phyloP scores from a whole-genome alignment of 2,888 invertebrate species.

The Stenodema calcarata region DNA sequence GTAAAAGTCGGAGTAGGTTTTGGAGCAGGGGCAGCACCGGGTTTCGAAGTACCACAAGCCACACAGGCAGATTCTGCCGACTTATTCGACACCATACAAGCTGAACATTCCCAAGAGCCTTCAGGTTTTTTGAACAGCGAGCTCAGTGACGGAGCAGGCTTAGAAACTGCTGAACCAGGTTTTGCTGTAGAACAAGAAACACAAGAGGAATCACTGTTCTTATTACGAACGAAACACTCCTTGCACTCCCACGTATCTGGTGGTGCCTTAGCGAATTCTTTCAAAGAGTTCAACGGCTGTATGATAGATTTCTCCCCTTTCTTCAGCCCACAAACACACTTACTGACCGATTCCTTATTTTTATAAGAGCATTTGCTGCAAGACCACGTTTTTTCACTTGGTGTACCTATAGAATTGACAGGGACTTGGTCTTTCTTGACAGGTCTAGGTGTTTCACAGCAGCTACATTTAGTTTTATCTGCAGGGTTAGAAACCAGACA shows the following conservation, averaged over 20 bases:
- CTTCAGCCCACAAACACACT: constrained; percentile 67
- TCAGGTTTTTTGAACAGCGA: constrained; percentile 62
- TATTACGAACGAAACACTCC: constrained; percentile 69
- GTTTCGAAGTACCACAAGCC: constrained; percentile 68
- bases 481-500: constrained; percentile 70
- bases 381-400: constrained; percentile 63
- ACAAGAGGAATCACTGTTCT: constrained; percentile 63
- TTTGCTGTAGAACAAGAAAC: constrained; percentile 65
- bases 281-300: constrained; percentile 36
- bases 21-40: constrained; percentile 59
- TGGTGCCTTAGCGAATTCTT: constrained; percentile 43
- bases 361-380: constrained; percentile 68
- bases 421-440: not conserved
- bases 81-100: constrained; percentile 69
- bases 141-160: constrained; percentile 57
- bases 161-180: not conserved
- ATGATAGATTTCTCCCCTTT: constrained; percentile 42
- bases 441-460: constrained; percentile 63
- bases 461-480: constrained; percentile 64
- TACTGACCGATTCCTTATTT: constrained; percentile 63
- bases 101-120: constrained; percentile 69
- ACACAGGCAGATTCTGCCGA: constrained; percentile 64
- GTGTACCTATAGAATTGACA: not conserved
- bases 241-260: constrained; percentile 66
- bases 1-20: not conserved